A percentile compares a stretch with the other conserved stretches of the same genome.
These are phyloP conservation scores for Spilosoma lubricipeda DNA, from an alignment of 2,888 invertebrate genomes.

Conservation along the genomic window DNA sequence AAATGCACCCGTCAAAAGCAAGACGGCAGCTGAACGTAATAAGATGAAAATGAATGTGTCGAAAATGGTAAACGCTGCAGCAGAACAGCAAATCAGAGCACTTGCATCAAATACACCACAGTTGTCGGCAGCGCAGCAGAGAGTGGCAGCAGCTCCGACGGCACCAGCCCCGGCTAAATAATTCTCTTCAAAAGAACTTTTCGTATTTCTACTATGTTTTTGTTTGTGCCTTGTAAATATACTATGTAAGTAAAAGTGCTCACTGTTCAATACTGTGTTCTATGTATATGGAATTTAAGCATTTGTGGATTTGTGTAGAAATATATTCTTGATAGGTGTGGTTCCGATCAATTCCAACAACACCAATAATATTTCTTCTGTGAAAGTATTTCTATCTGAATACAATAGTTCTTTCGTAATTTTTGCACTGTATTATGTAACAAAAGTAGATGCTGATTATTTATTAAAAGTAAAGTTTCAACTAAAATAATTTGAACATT, in stretches of 20 bases:
- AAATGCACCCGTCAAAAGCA: conserved; percentile 89
- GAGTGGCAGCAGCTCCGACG: conserved; percentile 76
- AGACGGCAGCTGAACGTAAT: conserved; percentile 86
- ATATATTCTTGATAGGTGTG: conserved; percentile 12
- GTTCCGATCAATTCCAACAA: neutral
- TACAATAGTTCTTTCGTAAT: neutral
- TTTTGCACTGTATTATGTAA: conserved; percentile 6
- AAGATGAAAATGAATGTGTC: conserved; percentile 89
- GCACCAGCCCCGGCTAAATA: conserved; percentile 74
- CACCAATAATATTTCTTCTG: neutral
- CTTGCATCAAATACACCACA: conserved; percentile 84
- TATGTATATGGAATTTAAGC: conserved; percentile 15
- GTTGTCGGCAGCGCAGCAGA: conserved; percentile 81
- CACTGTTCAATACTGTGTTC: conserved; percentile 15
- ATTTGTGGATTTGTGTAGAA: conserved; percentile 9
- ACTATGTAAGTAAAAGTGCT: conserved; percentile 9
- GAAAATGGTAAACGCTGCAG: conserved; percentile 89
- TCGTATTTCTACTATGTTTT: neutral
- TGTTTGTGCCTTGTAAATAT: conserved; percentile 31
- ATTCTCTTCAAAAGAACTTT: conserved; percentile 25
- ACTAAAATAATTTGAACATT: neutral
- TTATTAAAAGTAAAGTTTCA: conserved; percentile 2
- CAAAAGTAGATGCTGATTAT: conserved; percentile 3
- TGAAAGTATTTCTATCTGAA: conserved; percentile 1
- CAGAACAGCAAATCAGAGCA: conserved; percentile 88